A percentile compares a stretch with the other conserved stretches of the same genome.
Evolutionary conservation across 2,888 invertebrate genomes (phyloP).

Genomic region (Sarcophaga caerulescens): DNA sequence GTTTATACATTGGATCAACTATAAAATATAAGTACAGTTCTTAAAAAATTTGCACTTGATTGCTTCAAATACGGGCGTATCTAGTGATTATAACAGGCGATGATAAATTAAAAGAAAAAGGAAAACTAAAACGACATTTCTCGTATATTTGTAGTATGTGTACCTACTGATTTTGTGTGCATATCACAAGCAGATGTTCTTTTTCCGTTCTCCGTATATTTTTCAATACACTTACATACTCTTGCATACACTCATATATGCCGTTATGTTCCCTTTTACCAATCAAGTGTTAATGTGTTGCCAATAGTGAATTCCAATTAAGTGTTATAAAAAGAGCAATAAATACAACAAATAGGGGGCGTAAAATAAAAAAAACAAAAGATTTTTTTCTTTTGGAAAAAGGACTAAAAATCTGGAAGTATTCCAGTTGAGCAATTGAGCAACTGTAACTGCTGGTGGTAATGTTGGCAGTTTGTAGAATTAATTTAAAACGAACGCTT

Average conservation of each 20-base stretch:
- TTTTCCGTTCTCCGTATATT: background rate
- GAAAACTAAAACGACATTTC: no score
- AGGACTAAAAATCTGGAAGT: no score
- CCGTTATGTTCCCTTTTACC: slow-evolving; percentile 18
- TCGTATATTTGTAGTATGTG: no score
- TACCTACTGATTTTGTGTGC: background rate
- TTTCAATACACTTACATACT: background rate
- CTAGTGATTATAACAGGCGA: no score
- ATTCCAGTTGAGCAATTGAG: no score
- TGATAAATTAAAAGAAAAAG: no score
- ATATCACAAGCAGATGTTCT: background rate
- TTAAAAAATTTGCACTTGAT: slow-evolving; percentile 59
- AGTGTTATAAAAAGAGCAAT: slow-evolving; percentile 19
- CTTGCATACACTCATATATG: background rate
- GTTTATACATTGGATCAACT: background rate
- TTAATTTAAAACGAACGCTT: no score
- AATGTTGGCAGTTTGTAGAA: no score
- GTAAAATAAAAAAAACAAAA: no score
- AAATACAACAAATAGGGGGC: no score
- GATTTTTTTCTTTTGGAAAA: no score
- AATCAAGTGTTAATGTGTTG: slow-evolving; percentile 58
- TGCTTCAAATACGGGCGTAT: slow-evolving; percentile 38
- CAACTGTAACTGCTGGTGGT: no score
- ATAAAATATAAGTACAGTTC: slow-evolving; percentile 42
- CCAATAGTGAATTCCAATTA: slow-evolving; percentile 60